A percentile compares a stretch with the other conserved stretches of the same genome.
These are phyloP conservation scores for Branchinecta lindahli DNA, from an alignment of 1,140 invertebrate genomes.

Conservation along the genomic window DNA sequence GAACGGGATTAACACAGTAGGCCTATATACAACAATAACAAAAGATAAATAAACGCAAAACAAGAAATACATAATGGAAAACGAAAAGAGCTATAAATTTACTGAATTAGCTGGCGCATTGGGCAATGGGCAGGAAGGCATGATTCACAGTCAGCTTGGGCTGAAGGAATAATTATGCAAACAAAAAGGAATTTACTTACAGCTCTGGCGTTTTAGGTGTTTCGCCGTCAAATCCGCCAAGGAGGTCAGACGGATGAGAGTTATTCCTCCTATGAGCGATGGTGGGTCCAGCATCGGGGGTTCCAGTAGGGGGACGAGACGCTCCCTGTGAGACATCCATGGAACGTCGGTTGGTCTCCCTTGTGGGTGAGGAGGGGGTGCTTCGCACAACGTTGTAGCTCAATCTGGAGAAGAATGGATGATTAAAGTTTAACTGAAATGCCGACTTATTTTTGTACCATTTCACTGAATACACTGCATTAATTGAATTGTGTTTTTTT, in stretches of 20 bases:
- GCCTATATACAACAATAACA: no score
- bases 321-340: background rate
- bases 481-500: no score
- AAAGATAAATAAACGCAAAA: no score
- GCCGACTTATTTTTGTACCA: no score
- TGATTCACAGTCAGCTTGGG: no score
- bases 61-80: no score
- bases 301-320: background rate
- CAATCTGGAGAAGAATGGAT: background rate
- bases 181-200: background rate
- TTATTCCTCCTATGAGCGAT: background rate
- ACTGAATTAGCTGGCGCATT: no score
- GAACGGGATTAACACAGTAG: no score
- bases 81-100: no score
- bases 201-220: slow-evolving; percentile 3
- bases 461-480: no score
- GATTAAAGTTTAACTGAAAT: no score
- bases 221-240: background rate
- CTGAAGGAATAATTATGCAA: background rate
- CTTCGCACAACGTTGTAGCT: background rate
- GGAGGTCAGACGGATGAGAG: background rate
- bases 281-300: background rate
- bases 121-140: no score
- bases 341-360: background rate
- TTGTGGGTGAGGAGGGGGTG: background rate